Percentiles rank a stretch among this genome's conserved stretches.
Conservation (phyloP, 2,888 invertebrate genomes). For the Diarsia brunnea region DNA sequence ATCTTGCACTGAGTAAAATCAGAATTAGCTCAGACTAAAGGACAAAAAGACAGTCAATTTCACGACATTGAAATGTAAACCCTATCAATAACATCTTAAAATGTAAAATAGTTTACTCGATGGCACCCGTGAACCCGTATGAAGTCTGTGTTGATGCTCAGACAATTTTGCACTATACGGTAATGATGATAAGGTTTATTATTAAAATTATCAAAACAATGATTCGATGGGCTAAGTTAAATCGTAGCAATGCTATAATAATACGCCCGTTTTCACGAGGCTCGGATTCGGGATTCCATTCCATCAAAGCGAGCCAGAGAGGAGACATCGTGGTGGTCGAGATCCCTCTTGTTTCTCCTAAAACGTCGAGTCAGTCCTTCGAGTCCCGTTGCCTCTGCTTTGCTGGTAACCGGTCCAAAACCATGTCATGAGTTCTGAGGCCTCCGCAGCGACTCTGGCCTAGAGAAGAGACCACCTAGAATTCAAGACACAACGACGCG, state of each 20-base stretch:
- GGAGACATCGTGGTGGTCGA: background rate
- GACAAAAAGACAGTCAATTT: background rate
- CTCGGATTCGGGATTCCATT: too few species aligned
- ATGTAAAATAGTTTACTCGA: too few species aligned
- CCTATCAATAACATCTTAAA: background rate
- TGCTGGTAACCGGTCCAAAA: background rate
- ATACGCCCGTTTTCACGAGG: too few species aligned
- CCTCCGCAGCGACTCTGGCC: background rate
- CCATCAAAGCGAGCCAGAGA: background rate
- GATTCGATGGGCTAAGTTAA: background rate
- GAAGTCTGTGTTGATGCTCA: background rate
- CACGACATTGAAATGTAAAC: background rate
- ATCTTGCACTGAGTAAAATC: background rate
- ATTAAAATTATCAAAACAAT: background rate
- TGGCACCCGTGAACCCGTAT: background rate
- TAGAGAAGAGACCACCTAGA: background rate
- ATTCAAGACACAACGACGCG: background rate
- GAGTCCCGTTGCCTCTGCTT: background rate
- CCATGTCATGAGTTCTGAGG: background rate
- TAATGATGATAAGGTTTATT: background rate
- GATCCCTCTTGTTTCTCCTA: background rate
- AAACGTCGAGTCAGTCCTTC: background rate
- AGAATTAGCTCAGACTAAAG: background rate
- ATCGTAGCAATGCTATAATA: too few species aligned
- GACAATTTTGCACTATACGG: background rate